phyloP scores from a whole-genome alignment of 2,797 vertebrate genomes.

The Aselliscus stoliczkanus region DNA sequence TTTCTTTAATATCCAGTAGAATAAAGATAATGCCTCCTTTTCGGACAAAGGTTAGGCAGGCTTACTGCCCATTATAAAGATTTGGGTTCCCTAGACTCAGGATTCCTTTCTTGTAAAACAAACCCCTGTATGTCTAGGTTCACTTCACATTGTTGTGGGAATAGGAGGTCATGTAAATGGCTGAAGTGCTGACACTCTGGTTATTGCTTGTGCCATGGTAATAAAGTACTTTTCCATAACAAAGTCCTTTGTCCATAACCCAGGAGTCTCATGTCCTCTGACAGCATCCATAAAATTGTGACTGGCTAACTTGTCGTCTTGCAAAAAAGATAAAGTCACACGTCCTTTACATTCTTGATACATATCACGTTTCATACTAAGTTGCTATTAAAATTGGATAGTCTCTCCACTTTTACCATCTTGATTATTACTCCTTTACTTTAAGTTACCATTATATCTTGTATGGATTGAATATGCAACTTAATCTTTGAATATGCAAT shows the following conservation, averaged over 20 bases:
- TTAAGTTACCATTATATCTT: background rate
- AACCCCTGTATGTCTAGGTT: background rate
- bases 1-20: background rate
- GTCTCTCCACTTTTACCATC: background rate
- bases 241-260: background rate
- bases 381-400: background rate
- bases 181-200: background rate
- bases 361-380: background rate
- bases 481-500: background rate
- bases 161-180: background rate
- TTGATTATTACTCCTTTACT: background rate
- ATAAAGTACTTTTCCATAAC: background rate
- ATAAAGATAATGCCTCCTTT: background rate
- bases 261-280: background rate
- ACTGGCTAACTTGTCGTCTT: background rate
- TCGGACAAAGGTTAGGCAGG: background rate
- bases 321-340: background rate
- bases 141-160: background rate
- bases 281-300: background rate
- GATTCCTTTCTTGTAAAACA: background rate
- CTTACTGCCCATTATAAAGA: background rate
- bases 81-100: background rate
- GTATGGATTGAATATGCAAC: background rate
- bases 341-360: background rate
- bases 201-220: background rate